phyloP scores from a whole-genome alignment of 2,113 vertebrate species.

The Tichodroma muraria region DNA sequence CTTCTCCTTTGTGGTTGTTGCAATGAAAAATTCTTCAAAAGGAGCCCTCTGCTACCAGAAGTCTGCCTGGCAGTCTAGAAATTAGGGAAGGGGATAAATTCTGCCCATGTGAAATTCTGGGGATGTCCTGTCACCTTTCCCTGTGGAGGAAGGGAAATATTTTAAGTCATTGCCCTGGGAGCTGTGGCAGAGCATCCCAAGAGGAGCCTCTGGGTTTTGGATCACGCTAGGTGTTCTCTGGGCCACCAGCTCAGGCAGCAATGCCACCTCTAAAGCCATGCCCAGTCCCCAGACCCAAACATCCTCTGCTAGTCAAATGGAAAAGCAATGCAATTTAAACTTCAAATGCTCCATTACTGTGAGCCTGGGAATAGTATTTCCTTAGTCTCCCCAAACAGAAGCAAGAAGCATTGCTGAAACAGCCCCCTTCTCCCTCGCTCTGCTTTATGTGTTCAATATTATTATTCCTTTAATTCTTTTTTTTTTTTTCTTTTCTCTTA shows the following conservation, averaged over 20 bases:
- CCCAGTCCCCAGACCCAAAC: neutral
- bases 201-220: fast-evolving
- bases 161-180: neutral
- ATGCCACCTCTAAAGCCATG: neutral
- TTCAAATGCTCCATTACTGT: neutral
- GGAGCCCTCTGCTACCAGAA: neutral
- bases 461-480: neutral
- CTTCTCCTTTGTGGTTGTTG: neutral
- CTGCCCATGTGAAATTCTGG: neutral
- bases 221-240: neutral
- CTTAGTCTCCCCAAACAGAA: neutral
- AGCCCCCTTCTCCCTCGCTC: neutral
- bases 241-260: neutral
- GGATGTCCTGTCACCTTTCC: neutral
- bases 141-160: neutral
- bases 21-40: neutral
- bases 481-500: neutral
- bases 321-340: neutral
- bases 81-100: neutral
- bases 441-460: neutral
- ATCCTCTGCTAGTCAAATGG: neutral
- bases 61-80: neutral
- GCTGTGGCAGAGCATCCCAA: neutral
- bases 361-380: fast-evolving
- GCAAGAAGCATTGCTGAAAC: fast-evolving